phyloP scores from a whole-genome alignment of 2,888 invertebrate genomes.

The Caenorhabditis becei region DNA sequence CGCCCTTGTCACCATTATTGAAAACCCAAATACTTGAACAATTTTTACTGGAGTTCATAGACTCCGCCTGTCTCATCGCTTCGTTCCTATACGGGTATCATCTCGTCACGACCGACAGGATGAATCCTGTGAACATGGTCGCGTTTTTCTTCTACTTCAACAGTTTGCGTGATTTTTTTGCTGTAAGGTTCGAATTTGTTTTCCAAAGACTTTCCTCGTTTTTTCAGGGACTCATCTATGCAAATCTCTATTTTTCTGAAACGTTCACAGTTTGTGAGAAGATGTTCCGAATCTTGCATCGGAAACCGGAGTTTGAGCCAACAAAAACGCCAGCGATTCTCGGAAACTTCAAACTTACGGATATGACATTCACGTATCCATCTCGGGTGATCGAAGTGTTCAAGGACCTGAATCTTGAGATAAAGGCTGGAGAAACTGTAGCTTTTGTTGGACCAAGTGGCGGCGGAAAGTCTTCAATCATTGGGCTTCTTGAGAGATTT shows the following conservation, averaged over 20 bases:
- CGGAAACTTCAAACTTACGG: constrained; percentile 87
- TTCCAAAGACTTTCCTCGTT: not conserved
- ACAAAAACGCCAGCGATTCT: constrained; percentile 59
- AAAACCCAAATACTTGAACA: no score
- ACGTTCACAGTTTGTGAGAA: constrained; percentile 83
- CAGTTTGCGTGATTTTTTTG: constrained; percentile 82
- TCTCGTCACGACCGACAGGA: constrained; percentile 81
- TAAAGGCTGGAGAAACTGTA: constrained; percentile 83
- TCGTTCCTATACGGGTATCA: constrained; percentile 83
- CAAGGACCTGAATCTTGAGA: constrained; percentile 83
- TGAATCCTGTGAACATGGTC: constrained; percentile 79
- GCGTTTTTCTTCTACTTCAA: constrained; percentile 83
- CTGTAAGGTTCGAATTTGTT: constrained; percentile 76
- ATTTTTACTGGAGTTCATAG: constrained; percentile 81
- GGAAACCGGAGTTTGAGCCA: constrained; percentile 56
- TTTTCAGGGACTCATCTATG: constrained; percentile 82
- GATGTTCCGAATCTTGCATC: constrained; percentile 82
- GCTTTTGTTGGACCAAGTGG: constrained; percentile 83
- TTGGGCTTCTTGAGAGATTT: constrained; percentile 83
- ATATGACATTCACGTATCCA: constrained; percentile 90
- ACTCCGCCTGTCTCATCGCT: constrained; percentile 77
- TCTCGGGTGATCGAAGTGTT: constrained; percentile 89
- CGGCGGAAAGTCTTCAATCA: constrained; percentile 83
- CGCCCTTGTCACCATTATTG: no score
- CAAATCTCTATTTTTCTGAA: constrained; percentile 83